Conservation (phyloP, 2,797 vertebrate species). For the Argentina silus region DNA sequence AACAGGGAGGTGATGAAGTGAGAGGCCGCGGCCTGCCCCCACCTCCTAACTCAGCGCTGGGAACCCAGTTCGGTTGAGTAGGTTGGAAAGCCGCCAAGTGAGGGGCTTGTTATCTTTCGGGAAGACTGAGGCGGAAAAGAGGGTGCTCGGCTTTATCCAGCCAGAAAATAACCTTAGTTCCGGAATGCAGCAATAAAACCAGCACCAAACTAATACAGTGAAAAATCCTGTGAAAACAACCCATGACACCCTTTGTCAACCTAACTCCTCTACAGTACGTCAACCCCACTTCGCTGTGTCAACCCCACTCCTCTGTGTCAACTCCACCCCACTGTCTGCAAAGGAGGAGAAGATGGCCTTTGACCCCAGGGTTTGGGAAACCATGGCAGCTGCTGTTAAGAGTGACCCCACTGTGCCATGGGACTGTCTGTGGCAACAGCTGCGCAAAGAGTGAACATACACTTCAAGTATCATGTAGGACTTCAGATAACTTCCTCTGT, state of each 20-base stretch:
- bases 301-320: background rate
- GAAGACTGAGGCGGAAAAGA: slow-evolving; percentile 37
- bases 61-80: slow-evolving; percentile 53
- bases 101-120: slow-evolving; percentile 48
- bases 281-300: slow-evolving; percentile 36
- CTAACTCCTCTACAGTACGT: background rate
- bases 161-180: slow-evolving; percentile 30
- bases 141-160: slow-evolving; percentile 21
- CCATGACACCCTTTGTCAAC: background rate
- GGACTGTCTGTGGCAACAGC: slow-evolving; percentile 54
- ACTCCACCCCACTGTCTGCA: too few species aligned
- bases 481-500: slow-evolving; percentile 42
- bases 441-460: slow-evolving; percentile 70
- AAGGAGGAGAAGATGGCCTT: slow-evolving; percentile 44
- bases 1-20: slow-evolving; percentile 51
- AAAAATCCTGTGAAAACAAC: slow-evolving; percentile 60
- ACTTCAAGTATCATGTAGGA: slow-evolving; percentile 39
- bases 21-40: slow-evolving; percentile 45
- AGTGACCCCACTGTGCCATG: slow-evolving; percentile 26
- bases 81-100: slow-evolving; percentile 35
- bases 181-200: slow-evolving; percentile 52
- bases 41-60: slow-evolving; percentile 42
- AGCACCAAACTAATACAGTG: slow-evolving; percentile 53
- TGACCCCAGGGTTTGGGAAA: slow-evolving; percentile 70
- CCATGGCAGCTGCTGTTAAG: slow-evolving; percentile 67